Conservation (phyloP, 1,140 invertebrate genomes). For the Pseudomyrmex pallidus region DNA sequence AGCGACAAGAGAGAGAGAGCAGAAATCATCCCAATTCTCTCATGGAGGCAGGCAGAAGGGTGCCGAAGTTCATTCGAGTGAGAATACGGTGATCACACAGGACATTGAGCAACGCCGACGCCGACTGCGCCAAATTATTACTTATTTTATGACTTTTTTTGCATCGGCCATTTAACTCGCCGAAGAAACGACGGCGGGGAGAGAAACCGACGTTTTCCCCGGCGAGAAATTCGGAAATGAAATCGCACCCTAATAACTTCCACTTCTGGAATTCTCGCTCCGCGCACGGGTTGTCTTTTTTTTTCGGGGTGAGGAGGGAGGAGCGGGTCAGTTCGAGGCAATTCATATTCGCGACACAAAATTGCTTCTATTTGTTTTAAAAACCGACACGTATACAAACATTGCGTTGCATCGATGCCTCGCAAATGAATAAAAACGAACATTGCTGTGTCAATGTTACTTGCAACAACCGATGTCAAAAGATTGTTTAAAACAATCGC, state of each 20-base stretch:
- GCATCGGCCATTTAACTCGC: slow-evolving; percentile 84
- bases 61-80: slow-evolving; percentile 82
- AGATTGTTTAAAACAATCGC: no score
- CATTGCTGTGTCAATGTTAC: no score
- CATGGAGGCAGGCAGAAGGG: slow-evolving; percentile 54
- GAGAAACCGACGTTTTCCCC: slow-evolving; percentile 9
- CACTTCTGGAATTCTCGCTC: slow-evolving; percentile 59
- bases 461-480: no score
- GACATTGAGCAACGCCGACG: slow-evolving; percentile 84
- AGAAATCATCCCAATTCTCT: slow-evolving; percentile 67
- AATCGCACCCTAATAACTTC: slow-evolving; percentile 85
- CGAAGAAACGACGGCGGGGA: slow-evolving; percentile 39
- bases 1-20: slow-evolving; percentile 1
- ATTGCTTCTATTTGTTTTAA: background rate
- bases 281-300: background rate
- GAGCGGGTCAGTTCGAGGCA: background rate
- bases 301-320: no score
- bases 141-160: slow-evolving; percentile 86
- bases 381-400: background rate
- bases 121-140: slow-evolving; percentile 85
- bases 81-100: slow-evolving; percentile 84
- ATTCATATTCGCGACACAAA: background rate
- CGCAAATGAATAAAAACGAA: no score
- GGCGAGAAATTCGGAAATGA: slow-evolving; percentile 83
- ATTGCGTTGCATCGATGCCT: no score